Evolutionary conservation across 2,888 invertebrate genomes (phyloP), one percentile per base, ranked within the genome.

Genomic region (Lingula anatina): DNA sequence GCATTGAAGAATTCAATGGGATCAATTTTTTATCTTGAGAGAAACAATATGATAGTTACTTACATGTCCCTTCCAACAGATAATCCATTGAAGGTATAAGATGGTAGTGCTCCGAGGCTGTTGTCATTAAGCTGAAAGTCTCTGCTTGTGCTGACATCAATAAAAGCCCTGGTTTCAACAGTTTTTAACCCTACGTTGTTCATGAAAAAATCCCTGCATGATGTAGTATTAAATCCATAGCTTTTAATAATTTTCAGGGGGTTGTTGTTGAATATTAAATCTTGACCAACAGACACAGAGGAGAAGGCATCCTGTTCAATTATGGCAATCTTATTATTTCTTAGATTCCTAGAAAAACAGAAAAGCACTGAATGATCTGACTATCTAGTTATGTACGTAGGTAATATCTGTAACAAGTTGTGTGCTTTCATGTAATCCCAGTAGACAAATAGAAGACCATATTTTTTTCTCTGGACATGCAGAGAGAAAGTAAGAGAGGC

Each of bases 161-260:
- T 49, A 54, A 67, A 65, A 3, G 61, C 49, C n/a, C 49, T 44
- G 2, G 56, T 48, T n/a, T 55, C 58, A 5, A 64, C 43, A 21
- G 50, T 53, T 15, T 55, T 48, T 31, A 61, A 46, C n/a, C 44
- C 36, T 41, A 60, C 47, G 1, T 49, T 40, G 39, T 50, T 47
- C 15, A 64, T 31, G 18, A 46, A 40, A 24, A 56, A 49, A 44
- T 45, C 46, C 31, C 2, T 27, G 24, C 21, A 37, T 9, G 23
- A 54, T 21, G 18, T 37, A 35, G 0, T 23, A 26, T 50, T 49
- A 24, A 63, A 59, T 7, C 61, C 49, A 26, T 57, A 56, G 1
- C 40, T 25, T 20, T 53, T 46, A 20, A 64, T 38, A 5, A 52
- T 46, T 25, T 55, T 49, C 26, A 61, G 35, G 3, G 54, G 49